Evolutionary conservation across 2,113 vertebrate genomes (phyloP), one percentile per base, ranked within the genome.

Genomic region (Zapus hudsonius): DNA sequence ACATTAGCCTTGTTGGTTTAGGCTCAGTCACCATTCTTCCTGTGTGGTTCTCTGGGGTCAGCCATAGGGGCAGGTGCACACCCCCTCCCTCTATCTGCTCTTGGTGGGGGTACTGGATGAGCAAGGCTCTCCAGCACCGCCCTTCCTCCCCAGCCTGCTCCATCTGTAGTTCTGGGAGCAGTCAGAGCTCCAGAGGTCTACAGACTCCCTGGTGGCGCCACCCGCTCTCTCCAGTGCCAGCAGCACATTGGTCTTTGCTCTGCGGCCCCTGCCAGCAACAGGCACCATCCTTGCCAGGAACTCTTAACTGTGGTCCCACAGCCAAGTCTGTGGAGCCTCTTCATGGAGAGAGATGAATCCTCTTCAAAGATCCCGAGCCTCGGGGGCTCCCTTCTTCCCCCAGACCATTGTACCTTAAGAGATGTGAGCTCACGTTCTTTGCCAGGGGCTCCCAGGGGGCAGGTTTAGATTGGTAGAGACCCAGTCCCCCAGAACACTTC

Each of bases 211-310:
- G 19, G 72, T 64, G 87, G 83, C 59, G 5, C 93, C 84, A 19
- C 87, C 61, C 4, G 12, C 63, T 70, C 86, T 44, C 55, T 3
- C 47, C 7, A 40, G 31, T 7, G 44, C 95, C 92, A 84, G 84
- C 92, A 84, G 84, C 84, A 31, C 44, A 0, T 44, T 82, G 95
- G 95, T 92, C 91, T 92, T 90, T 81, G 88, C 63, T 59, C 33
- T 3, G 79, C 87, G 1, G 5, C 80, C 80, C 64, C 90, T 82
- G 87, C 96, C 95, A 82, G 95, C 94, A 91, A 88, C 92, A 42
- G 31, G 92, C 75, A 23, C 33, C 27, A 69, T 52, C 81, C 74
- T 89, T 67, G 95, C 95, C 95, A 96, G 91, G 87, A 94, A 55
- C 89, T 91, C 83, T 80, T 63, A 72, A 25, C 85, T 73, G 3